Evolutionary conservation across 2,888 invertebrate genomes (phyloP).

Genomic region (Schrankia costaestrigalis): DNA sequence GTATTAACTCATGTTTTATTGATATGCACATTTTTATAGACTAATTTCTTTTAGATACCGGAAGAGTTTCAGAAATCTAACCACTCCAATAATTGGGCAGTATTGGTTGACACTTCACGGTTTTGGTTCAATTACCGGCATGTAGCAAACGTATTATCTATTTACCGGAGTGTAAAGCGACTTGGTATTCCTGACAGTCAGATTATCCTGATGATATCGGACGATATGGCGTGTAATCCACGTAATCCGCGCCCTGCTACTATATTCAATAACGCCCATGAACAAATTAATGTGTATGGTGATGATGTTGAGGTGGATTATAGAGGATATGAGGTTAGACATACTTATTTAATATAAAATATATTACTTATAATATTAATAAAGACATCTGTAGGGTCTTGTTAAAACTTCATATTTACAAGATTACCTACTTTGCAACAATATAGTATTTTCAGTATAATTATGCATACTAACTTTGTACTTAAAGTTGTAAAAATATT

Average conservation of each 20-base stretch:
- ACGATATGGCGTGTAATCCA: constrained; percentile 99
- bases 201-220: constrained; percentile 99
- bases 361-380: neutral
- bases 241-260: constrained; percentile 98
- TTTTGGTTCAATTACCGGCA: constrained; percentile 99
- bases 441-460: no score
- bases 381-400: neutral
- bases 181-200: constrained; percentile 99
- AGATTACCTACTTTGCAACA: no score
- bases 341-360: no score
- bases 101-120: constrained; percentile 97
- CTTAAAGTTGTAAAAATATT: neutral
- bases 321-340: constrained; percentile 91
- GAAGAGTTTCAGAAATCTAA: constrained; percentile 82
- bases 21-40: no score
- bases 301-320: constrained; percentile 99
- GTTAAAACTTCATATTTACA: neutral
- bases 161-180: constrained; percentile 98
- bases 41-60: constrained; percentile 60
- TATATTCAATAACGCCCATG: constrained; percentile 98
- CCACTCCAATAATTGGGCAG: constrained; percentile 99
- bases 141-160: constrained; percentile 98
- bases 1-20: no score
- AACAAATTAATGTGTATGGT: constrained; percentile 99
- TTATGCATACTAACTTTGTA: no score